These are phyloP conservation scores for Manis pentadactyla DNA, from an alignment of 2,797 vertebrate genomes.

Conservation along the genomic window DNA sequence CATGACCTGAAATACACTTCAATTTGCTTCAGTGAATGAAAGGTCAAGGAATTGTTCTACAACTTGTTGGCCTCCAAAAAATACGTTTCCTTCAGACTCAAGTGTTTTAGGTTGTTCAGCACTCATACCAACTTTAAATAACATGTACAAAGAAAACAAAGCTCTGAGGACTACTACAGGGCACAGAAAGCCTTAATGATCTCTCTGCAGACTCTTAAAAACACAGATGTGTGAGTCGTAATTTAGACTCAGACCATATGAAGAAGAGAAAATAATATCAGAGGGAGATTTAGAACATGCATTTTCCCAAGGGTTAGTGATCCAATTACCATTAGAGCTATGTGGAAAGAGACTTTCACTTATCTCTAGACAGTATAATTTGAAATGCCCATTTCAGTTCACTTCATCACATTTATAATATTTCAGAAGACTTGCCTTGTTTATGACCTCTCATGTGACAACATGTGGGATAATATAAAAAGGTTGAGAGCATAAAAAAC, in stretches of 20 bases:
- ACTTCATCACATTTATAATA: conserved; percentile 72
- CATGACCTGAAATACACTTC: not conserved
- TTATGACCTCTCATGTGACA: conserved; percentile 72
- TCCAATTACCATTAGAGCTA: conserved; percentile 76
- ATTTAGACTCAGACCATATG: conserved; percentile 75
- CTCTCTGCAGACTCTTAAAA: conserved; percentile 83
- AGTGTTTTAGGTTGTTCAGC: conserved; percentile 57
- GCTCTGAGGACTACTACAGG: conserved; percentile 45
- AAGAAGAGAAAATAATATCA: conserved; percentile 73
- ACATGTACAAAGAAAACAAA: conserved; percentile 63
- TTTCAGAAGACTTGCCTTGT: conserved; percentile 68
- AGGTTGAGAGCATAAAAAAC: conserved; percentile 55
- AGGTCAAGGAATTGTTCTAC: not conserved
- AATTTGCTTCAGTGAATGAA: conserved; percentile 44
- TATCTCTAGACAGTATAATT: conserved; percentile 75
- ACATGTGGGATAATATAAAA: not conserved
- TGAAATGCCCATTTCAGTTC: conserved; percentile 79
- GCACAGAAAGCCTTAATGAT: conserved; percentile 77
- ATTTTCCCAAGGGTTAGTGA: conserved; percentile 73
- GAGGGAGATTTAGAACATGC: conserved; percentile 67
- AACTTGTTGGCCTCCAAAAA: not conserved
- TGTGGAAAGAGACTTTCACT: conserved; percentile 77
- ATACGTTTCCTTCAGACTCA: not conserved
- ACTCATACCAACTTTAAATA: conserved; percentile 66
- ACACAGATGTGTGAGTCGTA: conserved; percentile 56